phyloP scores from a whole-genome alignment of 1,140 invertebrate genomes.

The Antheraea mylitta region DNA sequence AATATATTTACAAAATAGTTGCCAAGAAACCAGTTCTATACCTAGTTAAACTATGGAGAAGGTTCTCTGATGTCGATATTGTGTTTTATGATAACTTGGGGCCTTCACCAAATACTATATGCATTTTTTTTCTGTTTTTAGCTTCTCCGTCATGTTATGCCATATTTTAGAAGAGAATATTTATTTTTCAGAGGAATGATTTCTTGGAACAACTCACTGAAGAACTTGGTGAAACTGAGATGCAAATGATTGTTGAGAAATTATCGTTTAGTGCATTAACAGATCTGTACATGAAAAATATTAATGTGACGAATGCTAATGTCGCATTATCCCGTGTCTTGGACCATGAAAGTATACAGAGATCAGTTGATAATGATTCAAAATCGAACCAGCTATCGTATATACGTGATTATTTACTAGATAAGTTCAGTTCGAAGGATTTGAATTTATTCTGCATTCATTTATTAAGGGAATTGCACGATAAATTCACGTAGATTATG shows the following conservation, averaged over 20 bases:
- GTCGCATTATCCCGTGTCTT: slow-evolving; percentile 37
- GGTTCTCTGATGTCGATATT: no score
- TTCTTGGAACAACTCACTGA: slow-evolving; percentile 38
- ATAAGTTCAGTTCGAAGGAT: slow-evolving; percentile 46
- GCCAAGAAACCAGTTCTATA: no score
- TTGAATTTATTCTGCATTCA: slow-evolving; percentile 58
- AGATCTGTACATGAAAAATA: slow-evolving; percentile 35
- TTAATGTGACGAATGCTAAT: slow-evolving; percentile 26
- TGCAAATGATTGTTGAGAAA: slow-evolving; percentile 39
- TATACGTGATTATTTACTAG: slow-evolving; percentile 41
- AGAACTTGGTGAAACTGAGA: slow-evolving; percentile 37
- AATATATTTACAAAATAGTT: no score
- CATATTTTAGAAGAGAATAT: no score
- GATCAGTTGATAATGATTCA: background rate
- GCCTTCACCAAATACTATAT: no score
- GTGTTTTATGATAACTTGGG: no score
- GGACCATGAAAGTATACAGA: slow-evolving; percentile 24
- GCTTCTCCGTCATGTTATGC: no score
- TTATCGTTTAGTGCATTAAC: slow-evolving; percentile 34
- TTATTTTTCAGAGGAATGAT: slow-evolving; percentile 48
- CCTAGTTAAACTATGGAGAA: no score
- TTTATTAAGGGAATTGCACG: slow-evolving; percentile 46
- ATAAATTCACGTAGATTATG: slow-evolving; percentile 24
- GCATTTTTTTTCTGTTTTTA: no score
- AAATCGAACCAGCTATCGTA: slow-evolving; percentile 30